A percentile compares a stretch with the other conserved stretches of the same genome.
Conservation (phyloP, 2,797 vertebrate genomes). For the Tauraco hartlaubi region DNA sequence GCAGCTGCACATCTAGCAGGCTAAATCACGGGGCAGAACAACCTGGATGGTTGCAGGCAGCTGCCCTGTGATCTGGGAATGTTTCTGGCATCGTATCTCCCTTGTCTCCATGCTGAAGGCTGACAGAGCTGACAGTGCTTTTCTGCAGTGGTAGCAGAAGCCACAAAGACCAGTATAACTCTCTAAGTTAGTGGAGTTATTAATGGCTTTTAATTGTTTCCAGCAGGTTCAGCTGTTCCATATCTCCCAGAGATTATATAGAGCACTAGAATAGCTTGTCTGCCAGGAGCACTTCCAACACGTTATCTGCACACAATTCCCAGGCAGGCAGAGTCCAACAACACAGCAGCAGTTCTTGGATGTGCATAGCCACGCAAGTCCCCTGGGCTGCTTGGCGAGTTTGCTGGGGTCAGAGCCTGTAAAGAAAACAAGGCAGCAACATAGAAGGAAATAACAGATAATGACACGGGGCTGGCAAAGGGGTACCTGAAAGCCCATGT, state of each 20-base stretch:
- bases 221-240: background rate
- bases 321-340: background rate
- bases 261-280: background rate
- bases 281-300: background rate
- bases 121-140: background rate
- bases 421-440: background rate
- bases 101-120: background rate
- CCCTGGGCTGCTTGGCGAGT: background rate
- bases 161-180: background rate
- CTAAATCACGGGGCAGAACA: background rate
- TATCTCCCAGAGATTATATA: background rate
- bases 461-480: background rate
- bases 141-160: background rate
- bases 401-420: background rate
- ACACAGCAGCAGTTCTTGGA: background rate
- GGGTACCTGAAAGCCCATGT: background rate
- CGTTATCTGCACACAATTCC: background rate
- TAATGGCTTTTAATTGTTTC: background rate
- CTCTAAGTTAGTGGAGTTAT: background rate
- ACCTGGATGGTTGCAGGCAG: background rate
- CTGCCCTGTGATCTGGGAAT: background rate
- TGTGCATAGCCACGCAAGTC: background rate
- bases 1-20: constrained; percentile 26
- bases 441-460: background rate
- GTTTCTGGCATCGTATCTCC: background rate